Evolutionary conservation across 2,113 vertebrate genomes (phyloP).

Genomic region (Speoplatyrhinus poulsoni): DNA sequence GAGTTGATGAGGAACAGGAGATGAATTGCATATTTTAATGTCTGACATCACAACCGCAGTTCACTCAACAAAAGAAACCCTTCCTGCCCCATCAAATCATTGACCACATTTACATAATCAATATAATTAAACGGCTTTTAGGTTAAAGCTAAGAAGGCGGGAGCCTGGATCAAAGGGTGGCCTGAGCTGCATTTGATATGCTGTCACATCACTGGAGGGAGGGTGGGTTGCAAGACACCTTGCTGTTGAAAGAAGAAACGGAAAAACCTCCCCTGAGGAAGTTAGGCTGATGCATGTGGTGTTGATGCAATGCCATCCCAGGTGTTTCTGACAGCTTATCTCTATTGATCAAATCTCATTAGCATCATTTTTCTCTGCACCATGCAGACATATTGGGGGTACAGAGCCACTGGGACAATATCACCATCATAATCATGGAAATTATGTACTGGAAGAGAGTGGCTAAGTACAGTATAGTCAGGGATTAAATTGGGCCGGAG

Average conservation of each 20-base stretch:
- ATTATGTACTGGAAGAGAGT: conserved; percentile 35
- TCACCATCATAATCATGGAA: conserved; percentile 37
- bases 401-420: conserved; percentile 60
- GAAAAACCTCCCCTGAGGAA: not conserved
- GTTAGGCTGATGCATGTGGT: conserved; percentile 5
- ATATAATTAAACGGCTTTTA: conserved; percentile 27
- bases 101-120: conserved; percentile 28
- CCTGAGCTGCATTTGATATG: not conserved
- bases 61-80: not conserved
- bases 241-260: not conserved
- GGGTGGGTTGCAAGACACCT: too few relatives aligned
- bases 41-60: conserved; percentile 17
- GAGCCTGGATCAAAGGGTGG: conserved; percentile 3
- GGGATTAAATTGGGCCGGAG: not conserved
- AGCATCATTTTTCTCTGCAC: conserved; percentile 41
- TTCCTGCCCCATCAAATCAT: not conserved
- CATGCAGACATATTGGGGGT: conserved; percentile 39
- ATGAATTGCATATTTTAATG: conserved; percentile 23
- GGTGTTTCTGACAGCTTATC: conserved; percentile 43
- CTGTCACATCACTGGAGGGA: not conserved
- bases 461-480: not conserved
- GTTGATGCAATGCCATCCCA: conserved; percentile 48
- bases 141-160: conserved; percentile 14
- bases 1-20: conserved; percentile 28
- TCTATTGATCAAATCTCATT: conserved; percentile 67